These are phyloP conservation scores for Clarias platycephalus DNA, from an alignment of 2,797 vertebrate species.

Conservation along the genomic window DNA sequence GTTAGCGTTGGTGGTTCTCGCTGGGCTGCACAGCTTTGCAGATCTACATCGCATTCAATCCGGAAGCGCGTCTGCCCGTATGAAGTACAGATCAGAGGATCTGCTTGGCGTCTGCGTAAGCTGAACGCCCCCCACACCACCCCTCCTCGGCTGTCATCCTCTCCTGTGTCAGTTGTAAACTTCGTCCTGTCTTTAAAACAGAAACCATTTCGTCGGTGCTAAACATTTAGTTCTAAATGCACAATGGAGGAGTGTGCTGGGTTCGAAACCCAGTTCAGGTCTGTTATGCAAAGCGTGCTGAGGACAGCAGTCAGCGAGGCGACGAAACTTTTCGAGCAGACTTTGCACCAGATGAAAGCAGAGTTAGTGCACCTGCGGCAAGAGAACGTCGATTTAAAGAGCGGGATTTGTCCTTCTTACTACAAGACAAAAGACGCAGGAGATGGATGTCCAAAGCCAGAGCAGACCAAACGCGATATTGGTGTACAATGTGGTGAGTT, in stretches of 20 bases:
- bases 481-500: conserved; percentile 74
- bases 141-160: not conserved
- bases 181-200: conserved; percentile 10
- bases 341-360: conserved; percentile 69
- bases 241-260: conserved; percentile 62
- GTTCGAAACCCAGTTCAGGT: conserved; percentile 69
- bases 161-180: conserved; percentile 23
- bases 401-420: not conserved
- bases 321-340: conserved; percentile 73
- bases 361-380: conserved; percentile 66
- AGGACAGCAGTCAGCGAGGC: conserved; percentile 68
- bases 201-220: not conserved
- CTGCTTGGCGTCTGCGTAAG: not conserved
- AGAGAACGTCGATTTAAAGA: conserved; percentile 68
- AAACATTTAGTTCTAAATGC: not conserved
- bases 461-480: conserved; percentile 57
- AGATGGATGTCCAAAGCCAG: not conserved
- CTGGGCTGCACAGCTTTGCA: not conserved
- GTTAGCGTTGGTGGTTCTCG: not conserved
- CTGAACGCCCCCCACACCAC: not conserved
- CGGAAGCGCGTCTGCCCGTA: not conserved
- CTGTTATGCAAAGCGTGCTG: conserved; percentile 71
- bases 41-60: conserved; percentile 8
- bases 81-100: not conserved
- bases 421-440: not conserved